Base-by-base conservation (phyloP, 2,113 vertebrate genomes). In the Daphoenositta chrysoptera region DNA sequence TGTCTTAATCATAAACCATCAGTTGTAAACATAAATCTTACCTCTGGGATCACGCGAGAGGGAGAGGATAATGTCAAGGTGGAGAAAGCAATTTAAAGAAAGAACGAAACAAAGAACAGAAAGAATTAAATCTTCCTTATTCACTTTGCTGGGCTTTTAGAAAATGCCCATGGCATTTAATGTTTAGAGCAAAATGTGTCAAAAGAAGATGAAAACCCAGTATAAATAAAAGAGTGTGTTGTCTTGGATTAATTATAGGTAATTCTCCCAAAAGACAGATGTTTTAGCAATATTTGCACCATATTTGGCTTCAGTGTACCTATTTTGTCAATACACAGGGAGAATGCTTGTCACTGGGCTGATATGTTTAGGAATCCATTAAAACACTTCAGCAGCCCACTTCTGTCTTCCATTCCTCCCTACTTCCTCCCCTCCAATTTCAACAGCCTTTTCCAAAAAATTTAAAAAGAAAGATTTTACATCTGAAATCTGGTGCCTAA, bases 11-110 rank as follows among this genome's bases (percentile, higher is more conserved):
- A 80, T 95, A 91, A 95, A 97, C 93, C 56, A 60, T 87, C 78
- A 51, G 72, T 21, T 81, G 79, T 84, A 96, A 95, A 88, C 75
- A 89, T 86, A 93, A 95, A 88, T 92, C 91, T 90, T 96, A 56
- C 84, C 76, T 83, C 64, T 53, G 37, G 24, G 60, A 88, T 75
- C 81, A 75, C 51, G 19, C 20, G 30, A 79, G 56, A 68, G 71
- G 27, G 39, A 79, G 71, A 77, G 53, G 83, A 87, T 90, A 88
- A 95, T 35, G 42, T 78, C 83, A 89, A 80, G 87, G 81, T 87
- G 71, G 56, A 89, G 82, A 82, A 91, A 94, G 40, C 66, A 73
- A 58, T 93, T 95, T 63, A 60, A 89, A 63, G n/a, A 79, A 65
- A 71, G 47, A 70, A 44, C 37, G 83, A 88, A 89, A 76, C 58